A percentile compares a stretch with the other conserved stretches of the same genome.
Conservation (phyloP, 2,888 invertebrate genomes). For the Monochamus alternatus region DNA sequence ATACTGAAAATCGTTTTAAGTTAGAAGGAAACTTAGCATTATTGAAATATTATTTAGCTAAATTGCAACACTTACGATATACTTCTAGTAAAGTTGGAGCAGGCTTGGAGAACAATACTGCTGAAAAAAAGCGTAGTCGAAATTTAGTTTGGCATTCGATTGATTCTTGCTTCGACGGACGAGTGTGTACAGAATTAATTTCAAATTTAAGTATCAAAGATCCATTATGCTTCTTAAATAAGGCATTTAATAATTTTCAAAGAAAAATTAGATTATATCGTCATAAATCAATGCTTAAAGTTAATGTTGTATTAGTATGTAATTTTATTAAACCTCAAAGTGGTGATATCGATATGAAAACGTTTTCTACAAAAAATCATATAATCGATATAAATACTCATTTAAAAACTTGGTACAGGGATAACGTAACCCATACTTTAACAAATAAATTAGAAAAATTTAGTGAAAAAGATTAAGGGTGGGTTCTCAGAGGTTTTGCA, state of each 20-base stretch:
- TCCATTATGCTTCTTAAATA: neutral
- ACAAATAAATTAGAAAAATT: neutral
- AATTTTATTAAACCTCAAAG: neutral
- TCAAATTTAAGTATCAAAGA: neutral
- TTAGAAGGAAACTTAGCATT: neutral
- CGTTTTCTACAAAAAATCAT: no score
- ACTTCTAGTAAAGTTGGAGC: neutral
- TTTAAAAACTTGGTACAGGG: neutral
- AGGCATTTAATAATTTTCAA: neutral
- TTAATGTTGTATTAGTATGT: neutral
- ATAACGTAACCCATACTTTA: neutral
- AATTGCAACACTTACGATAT: neutral
- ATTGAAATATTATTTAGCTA: neutral
- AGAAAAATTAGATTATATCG: no score
- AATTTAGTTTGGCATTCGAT: no score
- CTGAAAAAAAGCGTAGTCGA: no score
- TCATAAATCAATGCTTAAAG: neutral
- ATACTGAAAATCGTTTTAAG: no score
- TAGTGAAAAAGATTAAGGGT: neutral
- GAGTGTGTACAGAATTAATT: neutral
- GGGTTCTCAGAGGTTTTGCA: no score
- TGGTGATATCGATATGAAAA: neutral
- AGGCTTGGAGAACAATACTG: no score
- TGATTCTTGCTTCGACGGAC: no score
- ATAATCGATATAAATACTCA: no score